A percentile compares a stretch with the other conserved stretches of the same genome.
These are phyloP conservation scores for Euthynnus affinis DNA, from an alignment of 2,797 vertebrate genomes.

Conservation along the genomic window DNA sequence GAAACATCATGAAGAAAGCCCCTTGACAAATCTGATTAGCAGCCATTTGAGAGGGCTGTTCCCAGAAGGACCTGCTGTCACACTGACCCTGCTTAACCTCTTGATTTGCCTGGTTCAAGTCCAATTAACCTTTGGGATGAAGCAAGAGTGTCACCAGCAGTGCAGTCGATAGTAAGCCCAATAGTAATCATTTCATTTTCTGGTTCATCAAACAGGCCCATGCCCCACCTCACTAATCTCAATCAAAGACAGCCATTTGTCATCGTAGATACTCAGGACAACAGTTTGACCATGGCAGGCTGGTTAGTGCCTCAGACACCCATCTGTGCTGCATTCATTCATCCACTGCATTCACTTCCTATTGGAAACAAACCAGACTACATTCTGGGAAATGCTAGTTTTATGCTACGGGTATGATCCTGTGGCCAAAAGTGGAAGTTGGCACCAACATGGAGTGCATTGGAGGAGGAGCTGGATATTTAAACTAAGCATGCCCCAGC, in stretches of 20 bases:
- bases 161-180: conserved; percentile 91
- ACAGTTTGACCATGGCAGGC: conserved; percentile 77
- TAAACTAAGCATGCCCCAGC: neutral
- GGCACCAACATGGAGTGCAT: neutral
- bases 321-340: conserved; percentile 57
- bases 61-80: conserved; percentile 85
- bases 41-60: conserved; percentile 84
- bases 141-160: conserved; percentile 91
- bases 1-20: conserved; percentile 83
- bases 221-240: conserved; percentile 90
- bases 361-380: conserved; percentile 5
- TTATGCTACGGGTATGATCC: neutral
- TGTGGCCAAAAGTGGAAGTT: neutral
- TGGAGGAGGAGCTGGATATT: neutral
- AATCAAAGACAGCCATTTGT: conserved; percentile 92
- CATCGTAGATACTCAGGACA: conserved; percentile 84
- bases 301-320: conserved; percentile 72
- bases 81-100: conserved; percentile 94
- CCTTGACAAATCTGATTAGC: conserved; percentile 94
- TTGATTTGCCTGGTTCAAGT: conserved; percentile 99
- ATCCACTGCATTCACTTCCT: conserved; percentile 15
- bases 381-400: neutral
- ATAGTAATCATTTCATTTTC: conserved; percentile 97
- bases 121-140: conserved; percentile 96
- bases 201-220: conserved; percentile 91